Evolutionary conservation across 2,888 invertebrate species (phyloP).

Genomic region (Mechanitis messenoides): DNA sequence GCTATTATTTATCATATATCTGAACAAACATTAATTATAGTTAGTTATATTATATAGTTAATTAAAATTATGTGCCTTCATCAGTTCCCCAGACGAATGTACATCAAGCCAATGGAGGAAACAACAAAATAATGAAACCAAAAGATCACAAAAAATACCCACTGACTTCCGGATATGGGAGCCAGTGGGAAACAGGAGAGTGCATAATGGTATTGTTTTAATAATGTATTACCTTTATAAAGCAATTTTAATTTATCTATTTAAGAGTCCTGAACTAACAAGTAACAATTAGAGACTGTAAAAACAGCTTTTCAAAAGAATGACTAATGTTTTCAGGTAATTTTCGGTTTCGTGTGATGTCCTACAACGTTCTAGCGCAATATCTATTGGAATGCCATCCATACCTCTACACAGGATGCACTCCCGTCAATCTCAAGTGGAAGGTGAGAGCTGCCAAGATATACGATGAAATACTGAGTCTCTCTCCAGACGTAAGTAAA

Average conservation of each 20-base stretch:
- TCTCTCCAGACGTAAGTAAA: slow-evolving; percentile 70
- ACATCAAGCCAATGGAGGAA: slow-evolving; percentile 17
- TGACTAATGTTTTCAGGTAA: slow-evolving; percentile 41
- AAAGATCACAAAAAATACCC: slow-evolving; percentile 35
- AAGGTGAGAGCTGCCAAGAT: slow-evolving; percentile 75
- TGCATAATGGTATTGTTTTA: slow-evolving; percentile 35
- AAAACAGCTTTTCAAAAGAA: too few relatives aligned
- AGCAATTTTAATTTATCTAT: too few relatives aligned
- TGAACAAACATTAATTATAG: background rate
- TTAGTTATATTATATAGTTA: background rate
- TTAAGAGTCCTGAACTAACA: too few relatives aligned
- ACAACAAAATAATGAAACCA: slow-evolving; percentile 24
- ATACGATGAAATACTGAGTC: slow-evolving; percentile 61
- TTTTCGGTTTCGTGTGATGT: slow-evolving; percentile 81
- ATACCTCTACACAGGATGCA: slow-evolving; percentile 82
- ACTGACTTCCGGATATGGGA: slow-evolving; percentile 59
- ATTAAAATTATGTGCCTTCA: background rate
- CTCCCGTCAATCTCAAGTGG: slow-evolving; percentile 81
- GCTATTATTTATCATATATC: too few relatives aligned
- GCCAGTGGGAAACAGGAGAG: slow-evolving; percentile 35
- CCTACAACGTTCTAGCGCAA: slow-evolving; percentile 94
- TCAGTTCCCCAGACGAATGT: slow-evolving; percentile 21
- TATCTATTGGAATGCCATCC: slow-evolving; percentile 83
- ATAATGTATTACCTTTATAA: too few relatives aligned
- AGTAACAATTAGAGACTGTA: too few relatives aligned